Conservation (phyloP, 2,888 invertebrate genomes). For the Platerodrilus igneus region DNA sequence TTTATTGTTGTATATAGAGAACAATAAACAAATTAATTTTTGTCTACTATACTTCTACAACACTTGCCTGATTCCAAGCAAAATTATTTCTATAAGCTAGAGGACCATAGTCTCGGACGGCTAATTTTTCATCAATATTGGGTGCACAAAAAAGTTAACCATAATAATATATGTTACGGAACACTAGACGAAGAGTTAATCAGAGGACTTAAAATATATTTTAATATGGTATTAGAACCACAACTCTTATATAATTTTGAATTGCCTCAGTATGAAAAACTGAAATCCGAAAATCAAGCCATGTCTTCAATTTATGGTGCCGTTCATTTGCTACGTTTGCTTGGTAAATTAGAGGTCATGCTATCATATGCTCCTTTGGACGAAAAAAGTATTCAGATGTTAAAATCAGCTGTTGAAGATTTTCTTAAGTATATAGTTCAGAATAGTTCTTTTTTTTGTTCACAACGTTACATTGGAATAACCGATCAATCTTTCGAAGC, state of each 20-base stretch:
- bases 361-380: slow-evolving; percentile 85
- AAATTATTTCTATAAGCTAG: too few species aligned
- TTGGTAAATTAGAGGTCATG: slow-evolving; percentile 86
- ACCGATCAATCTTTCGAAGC: too few species aligned
- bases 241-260: slow-evolving; percentile 93
- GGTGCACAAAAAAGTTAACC: too few species aligned
- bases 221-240: slow-evolving; percentile 87
- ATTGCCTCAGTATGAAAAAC: slow-evolving; percentile 83
- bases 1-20: too few species aligned
- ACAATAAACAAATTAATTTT: too few species aligned
- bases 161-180: too few species aligned
- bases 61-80: too few species aligned
- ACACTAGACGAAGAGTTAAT: too few species aligned
- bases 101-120: too few species aligned
- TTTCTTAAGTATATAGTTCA: slow-evolving; percentile 84
- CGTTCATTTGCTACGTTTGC: slow-evolving; percentile 82
- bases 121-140: too few species aligned
- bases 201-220: slow-evolving; percentile 88
- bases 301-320: slow-evolving; percentile 86
- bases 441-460: slow-evolving; percentile 73
- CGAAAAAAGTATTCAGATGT: slow-evolving; percentile 78
- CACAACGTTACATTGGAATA: slow-evolving; percentile 83
- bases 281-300: slow-evolving; percentile 68
- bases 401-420: slow-evolving; percentile 80
- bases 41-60: too few species aligned